A percentile compares a stretch with the other conserved stretches of the same genome.
Evolutionary conservation across 2,888 invertebrate genomes (phyloP).

Genomic region (Diadromus collaris): DNA sequence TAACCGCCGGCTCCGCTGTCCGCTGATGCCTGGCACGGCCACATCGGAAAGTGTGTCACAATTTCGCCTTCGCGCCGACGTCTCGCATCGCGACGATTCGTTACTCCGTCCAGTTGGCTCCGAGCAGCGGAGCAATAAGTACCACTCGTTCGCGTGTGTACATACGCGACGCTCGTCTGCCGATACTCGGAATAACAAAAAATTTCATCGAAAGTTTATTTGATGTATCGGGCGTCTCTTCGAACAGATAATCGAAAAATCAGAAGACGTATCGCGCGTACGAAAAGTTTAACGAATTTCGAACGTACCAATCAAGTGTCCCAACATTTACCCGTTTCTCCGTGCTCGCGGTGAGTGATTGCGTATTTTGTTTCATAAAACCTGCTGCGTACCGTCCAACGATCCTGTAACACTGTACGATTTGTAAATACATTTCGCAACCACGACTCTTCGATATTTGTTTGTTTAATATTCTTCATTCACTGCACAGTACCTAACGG

Average conservation of each 20-base stretch:
- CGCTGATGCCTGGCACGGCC: constrained; percentile 5
- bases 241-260: too few relatives aligned
- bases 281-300: constrained; percentile 15
- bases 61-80: constrained; percentile 34
- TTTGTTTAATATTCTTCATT: neutral
- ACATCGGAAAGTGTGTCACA: constrained; percentile 54
- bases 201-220: neutral
- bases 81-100: constrained; percentile 26
- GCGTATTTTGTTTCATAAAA: constrained; percentile 1
- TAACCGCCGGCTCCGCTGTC: neutral
- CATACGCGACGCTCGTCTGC: neutral
- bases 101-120: constrained; percentile 21
- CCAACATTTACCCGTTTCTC: neutral
- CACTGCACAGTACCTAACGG: neutral
- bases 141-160: neutral
- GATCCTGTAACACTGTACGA: neutral
- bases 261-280: neutral
- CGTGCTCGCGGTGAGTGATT: constrained; percentile 31
- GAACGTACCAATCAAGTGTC: neutral
- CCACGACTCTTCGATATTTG: neutral
- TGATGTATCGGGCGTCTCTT: too few relatives aligned
- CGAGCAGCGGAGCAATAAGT: constrained; percentile 16
- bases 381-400: constrained; percentile 1
- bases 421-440: neutral
- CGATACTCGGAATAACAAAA: neutral